A percentile compares a stretch with the other conserved stretches of the same genome.
These are phyloP conservation scores for Formica selysi DNA, from an alignment of 1,140 invertebrate genomes.

Conservation along the genomic window DNA sequence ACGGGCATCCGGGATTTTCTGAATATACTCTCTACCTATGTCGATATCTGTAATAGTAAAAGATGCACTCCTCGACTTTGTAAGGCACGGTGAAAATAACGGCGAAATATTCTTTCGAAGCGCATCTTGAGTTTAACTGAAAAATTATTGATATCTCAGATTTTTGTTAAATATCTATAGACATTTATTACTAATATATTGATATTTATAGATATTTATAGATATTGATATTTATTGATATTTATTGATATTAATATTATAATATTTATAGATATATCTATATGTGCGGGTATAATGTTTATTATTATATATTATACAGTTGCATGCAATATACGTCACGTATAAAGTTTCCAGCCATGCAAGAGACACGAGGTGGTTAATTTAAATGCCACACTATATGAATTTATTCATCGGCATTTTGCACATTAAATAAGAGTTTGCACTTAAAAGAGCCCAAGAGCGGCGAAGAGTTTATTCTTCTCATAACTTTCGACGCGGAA, in stretches of 20 bases:
- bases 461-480: constrained; percentile 25
- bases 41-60: not conserved
- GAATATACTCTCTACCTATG: not conserved
- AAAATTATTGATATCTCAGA: not conserved
- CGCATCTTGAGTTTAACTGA: not conserved
- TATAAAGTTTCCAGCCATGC: not conserved
- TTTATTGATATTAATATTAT: no score
- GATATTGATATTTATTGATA: no score
- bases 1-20: constrained; percentile 39
- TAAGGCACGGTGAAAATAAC: not conserved
- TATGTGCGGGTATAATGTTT: not conserved
- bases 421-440: constrained; percentile 31
- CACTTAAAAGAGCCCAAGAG: constrained; percentile 37
- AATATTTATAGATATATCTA: no score
- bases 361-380: not conserved
- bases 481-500: constrained; percentile 54
- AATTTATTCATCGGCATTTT: not conserved
- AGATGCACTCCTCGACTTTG: constrained; percentile 17
- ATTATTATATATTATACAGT: constrained; percentile 2
- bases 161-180: no score
- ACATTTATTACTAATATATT: no score
- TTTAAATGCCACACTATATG: constrained; percentile 4
- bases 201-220: no score
- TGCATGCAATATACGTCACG: not conserved
- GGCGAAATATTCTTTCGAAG: not conserved